A percentile compares a stretch with the other conserved stretches of the same genome.
Evolutionary conservation across 2,797 vertebrate species (phyloP).

Genomic region (Paramormyrops hopkinsi): DNA sequence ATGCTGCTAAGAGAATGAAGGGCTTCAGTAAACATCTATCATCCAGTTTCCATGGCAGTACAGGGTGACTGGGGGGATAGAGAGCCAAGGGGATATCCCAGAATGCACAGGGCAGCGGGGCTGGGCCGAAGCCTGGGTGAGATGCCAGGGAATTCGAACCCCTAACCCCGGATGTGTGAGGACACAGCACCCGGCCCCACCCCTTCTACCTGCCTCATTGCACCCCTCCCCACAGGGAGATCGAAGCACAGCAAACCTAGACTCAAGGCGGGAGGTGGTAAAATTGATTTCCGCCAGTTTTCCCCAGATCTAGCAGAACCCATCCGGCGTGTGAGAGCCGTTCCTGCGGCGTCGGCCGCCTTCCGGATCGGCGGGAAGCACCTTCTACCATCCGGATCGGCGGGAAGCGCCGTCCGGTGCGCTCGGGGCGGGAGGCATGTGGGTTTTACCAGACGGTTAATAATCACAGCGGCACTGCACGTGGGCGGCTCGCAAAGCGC

Average conservation of each 20-base stretch:
- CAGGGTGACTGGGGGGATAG: not conserved
- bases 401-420: not conserved
- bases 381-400: not conserved
- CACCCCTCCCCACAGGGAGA: not conserved
- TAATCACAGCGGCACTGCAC: conserved; percentile 47
- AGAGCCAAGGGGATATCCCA: not conserved
- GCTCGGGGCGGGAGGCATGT: not conserved
- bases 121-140: not conserved
- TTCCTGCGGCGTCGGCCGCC: not conserved
- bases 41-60: not conserved
- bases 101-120: not conserved
- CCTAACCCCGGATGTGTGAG: not conserved
- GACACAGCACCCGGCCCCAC: not conserved
- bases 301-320: not conserved
- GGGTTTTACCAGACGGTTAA: conserved; percentile 26
- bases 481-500: conserved; percentile 45
- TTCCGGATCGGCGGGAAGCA: too few relatives aligned
- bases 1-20: not conserved
- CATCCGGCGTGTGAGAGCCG: not conserved
- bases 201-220: not conserved
- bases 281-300: not conserved
- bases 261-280: not conserved
- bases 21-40: not conserved
- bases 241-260: not conserved
- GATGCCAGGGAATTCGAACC: not conserved